Evolutionary conservation across 1,140 invertebrate genomes (phyloP), one percentile per base, ranked within the genome.

Genomic region (Drosophila teissieri): DNA sequence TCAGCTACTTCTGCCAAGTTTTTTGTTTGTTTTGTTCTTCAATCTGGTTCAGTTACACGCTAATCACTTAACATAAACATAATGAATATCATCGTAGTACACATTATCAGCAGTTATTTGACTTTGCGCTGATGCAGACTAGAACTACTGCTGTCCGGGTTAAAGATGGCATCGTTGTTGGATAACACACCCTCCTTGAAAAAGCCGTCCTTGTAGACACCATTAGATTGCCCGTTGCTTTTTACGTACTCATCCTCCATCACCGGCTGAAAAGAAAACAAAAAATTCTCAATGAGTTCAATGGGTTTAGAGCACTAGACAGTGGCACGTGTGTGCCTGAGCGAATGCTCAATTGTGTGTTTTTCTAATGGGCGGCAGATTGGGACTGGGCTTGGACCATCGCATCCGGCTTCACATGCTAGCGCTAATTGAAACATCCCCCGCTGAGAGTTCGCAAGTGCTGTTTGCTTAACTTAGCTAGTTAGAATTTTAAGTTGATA

Each of bases 111-210:
- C 80, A 91, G 79, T 92, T 92, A 92, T 92, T 92, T 92, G 91
- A 92, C 91, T 91, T 92, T 92, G 77, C 91, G 89, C 80, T 92
- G 91, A 63, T 92, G 91, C 78, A 92, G 89, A 92, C 91, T 92
- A 92, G 91, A 92, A 89, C 91, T 92, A 92, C 91, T 92, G 85
- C 89, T 92, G 78, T 92, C 91, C 72, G 84, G 80, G 63, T 91
- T 92, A 39, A 91, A 67, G 75, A 92, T 92, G 73, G 91, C 88
- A 77, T 91, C 91, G 46, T 92, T 90, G 53, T 44, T 79, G 36
- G 88, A 91, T 36, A 91, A 51, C 39, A 86, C 88, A 27, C 90
- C 91, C 40, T 92, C 90, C 69, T 91, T 91, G 58, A 90, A 76
- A 49, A 80, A 92, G 58, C 83, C 74, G 34, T 84, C 55, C 67